Conservation (phyloP, 2,888 invertebrate species). For the Drosophila hawaiiensis region DNA sequence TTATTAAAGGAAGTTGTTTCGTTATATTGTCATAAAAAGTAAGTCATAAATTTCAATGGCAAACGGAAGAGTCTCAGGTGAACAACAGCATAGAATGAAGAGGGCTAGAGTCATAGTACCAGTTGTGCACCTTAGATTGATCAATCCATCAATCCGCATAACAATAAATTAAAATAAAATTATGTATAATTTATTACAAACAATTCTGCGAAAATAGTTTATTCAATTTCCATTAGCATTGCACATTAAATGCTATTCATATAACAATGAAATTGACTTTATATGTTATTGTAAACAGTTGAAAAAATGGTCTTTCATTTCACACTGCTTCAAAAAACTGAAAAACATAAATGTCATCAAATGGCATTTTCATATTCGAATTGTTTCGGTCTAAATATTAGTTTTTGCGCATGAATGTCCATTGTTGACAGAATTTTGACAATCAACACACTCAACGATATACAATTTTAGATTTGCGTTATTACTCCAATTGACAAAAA, state of each 20-base stretch:
- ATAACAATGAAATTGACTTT: background rate
- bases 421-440: background rate
- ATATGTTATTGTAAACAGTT: background rate
- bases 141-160: background rate
- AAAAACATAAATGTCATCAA: background rate
- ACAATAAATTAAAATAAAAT: background rate
- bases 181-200: background rate
- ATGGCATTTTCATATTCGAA: background rate
- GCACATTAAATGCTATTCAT: background rate
- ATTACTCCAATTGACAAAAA: background rate
- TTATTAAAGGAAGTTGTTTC: conserved; percentile 58
- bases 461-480: background rate
- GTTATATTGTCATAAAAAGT: conserved; percentile 38
- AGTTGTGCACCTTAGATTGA: background rate
- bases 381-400: background rate
- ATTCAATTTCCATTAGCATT: background rate
- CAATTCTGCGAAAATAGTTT: background rate
- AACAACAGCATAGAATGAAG: conserved; percentile 8
- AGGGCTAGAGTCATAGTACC: background rate
- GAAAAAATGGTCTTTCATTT: background rate
- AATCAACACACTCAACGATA: background rate
- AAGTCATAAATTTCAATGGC: conserved; percentile 29
- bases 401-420: background rate
- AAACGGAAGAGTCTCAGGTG: conserved; percentile 39
- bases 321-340: background rate